A percentile compares a stretch with the other conserved stretches of the same genome.
phyloP scores from a whole-genome alignment of 2,888 invertebrate species.

The Microchrysa polita region DNA sequence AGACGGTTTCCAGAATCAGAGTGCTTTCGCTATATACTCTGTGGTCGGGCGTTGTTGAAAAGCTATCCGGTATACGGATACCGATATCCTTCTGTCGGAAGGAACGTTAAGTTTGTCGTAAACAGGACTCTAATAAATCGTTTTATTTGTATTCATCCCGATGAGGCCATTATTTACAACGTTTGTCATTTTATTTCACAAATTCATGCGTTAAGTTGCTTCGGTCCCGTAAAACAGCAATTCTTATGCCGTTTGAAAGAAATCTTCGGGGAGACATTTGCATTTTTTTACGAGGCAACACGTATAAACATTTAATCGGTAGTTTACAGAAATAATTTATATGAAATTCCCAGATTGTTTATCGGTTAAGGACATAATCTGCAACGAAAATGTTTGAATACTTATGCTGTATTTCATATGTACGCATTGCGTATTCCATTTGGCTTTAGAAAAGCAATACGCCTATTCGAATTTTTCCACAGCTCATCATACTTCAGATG shows the following conservation, averaged over 20 bases:
- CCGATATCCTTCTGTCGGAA: background rate
- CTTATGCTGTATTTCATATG: too few relatives aligned
- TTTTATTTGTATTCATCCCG: slow-evolving; percentile 44
- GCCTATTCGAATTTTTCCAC: too few relatives aligned
- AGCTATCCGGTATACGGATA: background rate
- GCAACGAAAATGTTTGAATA: too few relatives aligned
- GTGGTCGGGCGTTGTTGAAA: background rate
- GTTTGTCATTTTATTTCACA: slow-evolving; percentile 33
- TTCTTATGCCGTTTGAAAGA: slow-evolving; percentile 14
- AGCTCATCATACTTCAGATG: too few relatives aligned
- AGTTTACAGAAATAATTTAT: slow-evolving; percentile 13
- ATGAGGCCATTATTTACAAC: slow-evolving; percentile 34
- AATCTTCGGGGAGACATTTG: slow-evolving; percentile 17
- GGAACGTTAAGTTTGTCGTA: slow-evolving; percentile 33
- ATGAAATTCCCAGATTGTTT: background rate
- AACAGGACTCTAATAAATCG: slow-evolving; percentile 45
- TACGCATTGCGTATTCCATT: too few relatives aligned
- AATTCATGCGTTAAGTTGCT: slow-evolving; percentile 23
- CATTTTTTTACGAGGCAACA: background rate
- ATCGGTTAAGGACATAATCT: background rate
- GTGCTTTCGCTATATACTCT: background rate
- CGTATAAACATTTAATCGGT: slow-evolving; percentile 14
- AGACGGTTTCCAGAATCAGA: background rate
- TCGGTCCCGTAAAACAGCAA: background rate
- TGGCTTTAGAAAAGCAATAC: too few relatives aligned